A percentile compares a stretch with the other conserved stretches of the same genome.
Conservation (phyloP, 1,140 invertebrate genomes). For the Aphelenchoides fujianensis region DNA sequence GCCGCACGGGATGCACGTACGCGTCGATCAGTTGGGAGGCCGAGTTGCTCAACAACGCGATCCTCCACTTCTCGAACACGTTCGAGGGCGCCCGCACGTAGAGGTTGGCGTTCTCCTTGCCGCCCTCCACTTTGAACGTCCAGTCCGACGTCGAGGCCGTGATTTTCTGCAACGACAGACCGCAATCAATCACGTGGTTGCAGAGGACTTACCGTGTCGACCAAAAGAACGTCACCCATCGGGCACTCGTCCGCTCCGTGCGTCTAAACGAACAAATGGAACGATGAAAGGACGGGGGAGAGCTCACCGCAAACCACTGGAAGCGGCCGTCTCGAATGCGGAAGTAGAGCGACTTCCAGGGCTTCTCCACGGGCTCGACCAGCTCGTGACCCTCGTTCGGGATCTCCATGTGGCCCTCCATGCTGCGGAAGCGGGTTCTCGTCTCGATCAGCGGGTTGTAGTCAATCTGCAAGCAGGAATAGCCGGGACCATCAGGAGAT, state of each 20-base stretch:
- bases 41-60: slow-evolving; percentile 67
- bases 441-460: slow-evolving; percentile 51
- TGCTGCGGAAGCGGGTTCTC: slow-evolving; percentile 42
- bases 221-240: slow-evolving; percentile 53
- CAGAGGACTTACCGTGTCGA: no score
- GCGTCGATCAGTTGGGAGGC: slow-evolving; percentile 66
- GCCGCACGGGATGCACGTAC: slow-evolving; percentile 65
- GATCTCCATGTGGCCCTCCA: slow-evolving; percentile 61
- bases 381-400: slow-evolving; percentile 41
- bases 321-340: slow-evolving; percentile 58
- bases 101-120: slow-evolving; percentile 56
- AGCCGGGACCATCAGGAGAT: not conserved
- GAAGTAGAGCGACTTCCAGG: slow-evolving; percentile 49
- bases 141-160: slow-evolving; percentile 55
- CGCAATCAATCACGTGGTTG: no score
- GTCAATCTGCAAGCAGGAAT: slow-evolving; percentile 35
- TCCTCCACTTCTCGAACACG: slow-evolving; percentile 62
- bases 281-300: slow-evolving; percentile 10
- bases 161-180: no score
- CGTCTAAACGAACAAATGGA: slow-evolving; percentile 41
- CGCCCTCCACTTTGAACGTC: slow-evolving; percentile 51
- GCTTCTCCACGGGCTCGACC: slow-evolving; percentile 35
- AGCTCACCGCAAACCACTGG: slow-evolving; percentile 58
- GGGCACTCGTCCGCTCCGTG: slow-evolving; percentile 61
- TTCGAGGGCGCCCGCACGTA: slow-evolving; percentile 53